Evolutionary conservation across 2,113 vertebrate genomes (phyloP).

Genomic region (Elgaria multicarinata): DNA sequence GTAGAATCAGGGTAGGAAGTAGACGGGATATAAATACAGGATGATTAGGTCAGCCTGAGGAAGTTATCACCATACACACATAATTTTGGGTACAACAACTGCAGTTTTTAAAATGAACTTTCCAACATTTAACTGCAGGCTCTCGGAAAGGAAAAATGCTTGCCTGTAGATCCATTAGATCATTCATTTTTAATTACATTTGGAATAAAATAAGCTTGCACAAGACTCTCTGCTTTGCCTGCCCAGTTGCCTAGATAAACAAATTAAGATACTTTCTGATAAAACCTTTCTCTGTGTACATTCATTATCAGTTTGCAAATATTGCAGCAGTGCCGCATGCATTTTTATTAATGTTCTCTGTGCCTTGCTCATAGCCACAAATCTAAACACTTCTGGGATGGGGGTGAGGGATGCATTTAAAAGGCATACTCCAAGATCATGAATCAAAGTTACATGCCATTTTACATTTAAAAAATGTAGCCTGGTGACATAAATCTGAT

Average conservation of each 20-base stretch:
- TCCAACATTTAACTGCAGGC: background rate
- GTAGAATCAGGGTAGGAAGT: conserved; percentile 2
- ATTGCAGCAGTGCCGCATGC: background rate
- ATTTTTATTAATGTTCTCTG: conserved; percentile 32
- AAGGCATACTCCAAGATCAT: background rate
- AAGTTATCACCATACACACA: background rate
- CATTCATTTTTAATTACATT: conserved; percentile 30
- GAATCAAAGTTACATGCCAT: background rate
- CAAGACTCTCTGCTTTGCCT: background rate
- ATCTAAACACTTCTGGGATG: background rate
- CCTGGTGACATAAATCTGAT: background rate
- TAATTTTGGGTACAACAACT: background rate
- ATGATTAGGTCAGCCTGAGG: background rate
- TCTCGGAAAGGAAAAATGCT: background rate
- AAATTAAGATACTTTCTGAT: conserved; percentile 11
- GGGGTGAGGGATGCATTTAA: background rate
- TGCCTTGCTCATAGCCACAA: conserved; percentile 4
- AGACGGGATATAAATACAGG: background rate
- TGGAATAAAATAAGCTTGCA: conserved; percentile 2
- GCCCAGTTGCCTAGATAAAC: conserved; percentile 20
- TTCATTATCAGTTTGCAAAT: conserved; percentile 25
- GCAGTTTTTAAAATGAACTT: background rate
- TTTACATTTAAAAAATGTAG: background rate
- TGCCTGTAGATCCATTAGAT: background rate
- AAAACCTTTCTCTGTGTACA: background rate